Percentiles rank a stretch among this genome's conserved stretches.
phyloP scores from a whole-genome alignment of 2,113 vertebrate species.

The Sprattus sprattus region DNA sequence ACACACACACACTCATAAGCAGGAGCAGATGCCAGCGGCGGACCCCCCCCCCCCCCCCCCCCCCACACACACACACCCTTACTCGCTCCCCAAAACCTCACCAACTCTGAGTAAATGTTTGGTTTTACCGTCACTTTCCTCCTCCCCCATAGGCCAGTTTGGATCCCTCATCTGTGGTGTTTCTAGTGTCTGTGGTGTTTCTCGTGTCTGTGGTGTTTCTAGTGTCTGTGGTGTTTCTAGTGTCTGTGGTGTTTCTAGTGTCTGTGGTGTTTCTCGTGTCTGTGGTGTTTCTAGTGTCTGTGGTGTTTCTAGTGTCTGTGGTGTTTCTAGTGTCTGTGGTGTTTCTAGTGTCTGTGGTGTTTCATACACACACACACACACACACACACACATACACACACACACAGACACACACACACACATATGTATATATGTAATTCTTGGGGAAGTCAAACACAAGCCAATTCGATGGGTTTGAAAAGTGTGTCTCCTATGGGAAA shows the following conservation, averaged over 20 bases:
- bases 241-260: neutral
- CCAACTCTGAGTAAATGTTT: constrained; percentile 48
- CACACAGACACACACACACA: too few species aligned
- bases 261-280: too few species aligned
- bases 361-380: too few species aligned
- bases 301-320: neutral
- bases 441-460: too few species aligned
- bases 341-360: neutral
- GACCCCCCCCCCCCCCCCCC: constrained; percentile 10
- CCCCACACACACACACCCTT: neutral
- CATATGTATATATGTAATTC: too few species aligned
- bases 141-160: constrained; percentile 42
- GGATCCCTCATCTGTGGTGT: neutral
- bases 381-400: too few species aligned
- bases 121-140: constrained; percentile 48
- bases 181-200: neutral
- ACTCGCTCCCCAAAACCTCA: constrained; percentile 39
- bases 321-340: too few species aligned
- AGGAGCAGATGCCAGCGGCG: constrained; percentile 58
- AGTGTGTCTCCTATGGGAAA: too few species aligned
- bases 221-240: too few species aligned
- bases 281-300: neutral
- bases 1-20: constrained; percentile 56
- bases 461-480: too few species aligned
- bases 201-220: neutral